A percentile compares a stretch with the other conserved stretches of the same genome.
Conservation (phyloP, 2,113 vertebrate genomes). For the Nematolebias whitei region DNA sequence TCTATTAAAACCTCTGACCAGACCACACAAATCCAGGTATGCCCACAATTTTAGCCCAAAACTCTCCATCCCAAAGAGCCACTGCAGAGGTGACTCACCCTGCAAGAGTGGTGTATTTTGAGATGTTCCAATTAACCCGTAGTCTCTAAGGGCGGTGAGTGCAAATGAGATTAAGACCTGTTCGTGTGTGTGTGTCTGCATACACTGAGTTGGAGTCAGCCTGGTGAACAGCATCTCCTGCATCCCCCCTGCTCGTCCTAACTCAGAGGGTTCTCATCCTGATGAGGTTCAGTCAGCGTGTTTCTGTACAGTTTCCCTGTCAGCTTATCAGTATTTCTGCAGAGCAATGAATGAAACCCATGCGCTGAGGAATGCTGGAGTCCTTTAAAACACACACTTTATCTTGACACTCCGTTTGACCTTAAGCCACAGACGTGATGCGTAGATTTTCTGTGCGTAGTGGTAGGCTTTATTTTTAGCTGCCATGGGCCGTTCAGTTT, state of each 20-base stretch:
- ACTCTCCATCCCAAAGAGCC: conserved; percentile 38
- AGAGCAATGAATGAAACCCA: conserved; percentile 16
- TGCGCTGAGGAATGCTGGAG: conserved; percentile 32
- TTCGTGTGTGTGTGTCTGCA: conserved; percentile 2
- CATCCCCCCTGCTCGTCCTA: conserved; percentile 6
- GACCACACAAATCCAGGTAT: conserved; percentile 19
- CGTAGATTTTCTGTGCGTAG: conserved; percentile 60
- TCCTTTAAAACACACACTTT: conserved; percentile 38
- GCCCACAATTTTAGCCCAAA: conserved; percentile 40
- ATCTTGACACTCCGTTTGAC: conserved; percentile 61
- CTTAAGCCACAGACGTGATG: conserved; percentile 54
- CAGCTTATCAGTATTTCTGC: neutral
- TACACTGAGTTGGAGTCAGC: neutral
- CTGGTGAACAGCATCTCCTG: neutral
- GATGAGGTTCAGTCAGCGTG: conserved; percentile 24
- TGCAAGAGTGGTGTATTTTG: conserved; percentile 64
- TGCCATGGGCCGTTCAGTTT: conserved; percentile 58
- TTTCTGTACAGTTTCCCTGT: conserved; percentile 10
- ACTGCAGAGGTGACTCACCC: conserved; percentile 65
- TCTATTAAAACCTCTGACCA: conserved; percentile 5
- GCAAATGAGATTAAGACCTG: conserved; percentile 23
- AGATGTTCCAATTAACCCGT: conserved; percentile 68
- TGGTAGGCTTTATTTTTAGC: conserved; percentile 72
- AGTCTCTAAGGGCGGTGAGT: conserved; percentile 43
- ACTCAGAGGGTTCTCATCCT: neutral